Conservation (phyloP, 2,113 vertebrate species). For the Sphyrna mokarran region DNA sequence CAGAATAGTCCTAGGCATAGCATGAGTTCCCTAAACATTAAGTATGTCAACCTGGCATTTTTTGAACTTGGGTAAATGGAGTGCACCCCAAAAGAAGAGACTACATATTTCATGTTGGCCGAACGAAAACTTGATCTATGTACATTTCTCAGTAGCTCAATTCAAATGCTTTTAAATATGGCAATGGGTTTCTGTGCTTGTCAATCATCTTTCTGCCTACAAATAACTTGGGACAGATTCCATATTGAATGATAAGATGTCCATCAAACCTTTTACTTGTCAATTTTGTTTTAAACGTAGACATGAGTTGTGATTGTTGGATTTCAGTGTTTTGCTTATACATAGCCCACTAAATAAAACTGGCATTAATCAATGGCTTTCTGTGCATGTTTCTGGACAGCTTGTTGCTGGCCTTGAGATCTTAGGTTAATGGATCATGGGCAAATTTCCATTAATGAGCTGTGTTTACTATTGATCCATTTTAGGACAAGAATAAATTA, state of each 20-base stretch:
- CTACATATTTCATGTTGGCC: not conserved
- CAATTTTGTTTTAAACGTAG: not conserved
- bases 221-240: not conserved
- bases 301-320: not conserved
- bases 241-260: not conserved
- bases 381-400: not conserved
- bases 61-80: not conserved
- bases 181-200: not conserved
- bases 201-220: not conserved
- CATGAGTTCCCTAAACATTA: not conserved
- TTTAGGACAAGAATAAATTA: not conserved
- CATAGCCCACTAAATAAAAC: not conserved
- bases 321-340: not conserved
- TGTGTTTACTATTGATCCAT: not conserved
- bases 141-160: not conserved
- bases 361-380: not conserved
- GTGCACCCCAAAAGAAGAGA: not conserved
- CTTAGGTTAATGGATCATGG: not conserved
- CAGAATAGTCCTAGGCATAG: not conserved
- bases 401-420: not conserved
- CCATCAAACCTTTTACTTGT: not conserved
- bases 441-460: not conserved
- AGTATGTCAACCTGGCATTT: not conserved
- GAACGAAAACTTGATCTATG: not conserved
- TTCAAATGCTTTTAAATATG: not conserved